Conservation (phyloP, 1,140 invertebrate species). For the Drosophila suzukii region DNA sequence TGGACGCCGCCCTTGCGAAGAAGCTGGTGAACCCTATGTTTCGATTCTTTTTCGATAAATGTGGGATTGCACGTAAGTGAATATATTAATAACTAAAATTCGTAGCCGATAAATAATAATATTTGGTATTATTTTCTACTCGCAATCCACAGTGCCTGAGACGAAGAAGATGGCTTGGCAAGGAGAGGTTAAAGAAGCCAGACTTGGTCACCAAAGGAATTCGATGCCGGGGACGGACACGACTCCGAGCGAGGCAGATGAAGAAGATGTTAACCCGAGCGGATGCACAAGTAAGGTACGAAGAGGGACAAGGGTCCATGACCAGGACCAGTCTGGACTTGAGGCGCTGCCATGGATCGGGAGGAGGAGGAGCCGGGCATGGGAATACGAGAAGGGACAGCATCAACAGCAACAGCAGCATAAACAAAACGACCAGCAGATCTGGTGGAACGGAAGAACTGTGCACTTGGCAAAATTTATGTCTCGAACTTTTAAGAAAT, state of each 20-base stretch:
- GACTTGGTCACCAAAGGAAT: conserved; percentile 44
- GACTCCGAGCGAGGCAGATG: conserved; percentile 28
- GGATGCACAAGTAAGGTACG: conserved; percentile 27
- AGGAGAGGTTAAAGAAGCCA: conserved; percentile 39
- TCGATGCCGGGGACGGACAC: conserved; percentile 23
- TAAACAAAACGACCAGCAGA: conserved; percentile 53
- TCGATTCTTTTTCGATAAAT: not conserved
- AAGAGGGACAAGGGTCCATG: conserved; percentile 49
- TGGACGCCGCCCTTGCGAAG: conserved; percentile 37
- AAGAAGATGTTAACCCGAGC: conserved; percentile 53
- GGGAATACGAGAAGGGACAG: conserved; percentile 17
- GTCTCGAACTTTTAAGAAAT: not conserved
- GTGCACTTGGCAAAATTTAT: conserved; percentile 6
- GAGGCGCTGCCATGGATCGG: not conserved
- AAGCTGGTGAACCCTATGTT: not conserved
- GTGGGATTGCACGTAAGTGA: not conserved
- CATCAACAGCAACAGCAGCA: conserved; percentile 35
- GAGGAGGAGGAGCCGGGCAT: not conserved
- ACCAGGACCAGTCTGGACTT: conserved; percentile 46
- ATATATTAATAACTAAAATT: no score
- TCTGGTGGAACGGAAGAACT: conserved; percentile 36
- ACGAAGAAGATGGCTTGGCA: conserved; percentile 29
- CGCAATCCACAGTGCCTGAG: conserved; percentile 21
- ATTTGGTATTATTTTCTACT: not conserved
- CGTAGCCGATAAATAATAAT: no score